These are phyloP conservation scores for Sterrhoptilus dennistouni DNA, from an alignment of 2,113 vertebrate genomes.

Conservation along the genomic window DNA sequence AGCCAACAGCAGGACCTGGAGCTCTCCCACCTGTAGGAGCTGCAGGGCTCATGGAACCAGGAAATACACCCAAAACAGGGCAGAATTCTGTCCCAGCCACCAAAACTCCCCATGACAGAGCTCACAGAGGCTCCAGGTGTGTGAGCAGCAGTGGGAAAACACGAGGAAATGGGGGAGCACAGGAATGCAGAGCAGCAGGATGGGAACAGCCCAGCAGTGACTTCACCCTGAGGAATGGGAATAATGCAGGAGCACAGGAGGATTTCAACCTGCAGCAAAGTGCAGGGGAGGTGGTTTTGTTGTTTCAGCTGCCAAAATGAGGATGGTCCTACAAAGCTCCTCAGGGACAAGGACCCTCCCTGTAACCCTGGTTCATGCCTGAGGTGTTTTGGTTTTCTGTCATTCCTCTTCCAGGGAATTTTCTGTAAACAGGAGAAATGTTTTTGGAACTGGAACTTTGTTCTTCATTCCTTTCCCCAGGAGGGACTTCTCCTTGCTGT, in stretches of 20 bases:
- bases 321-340: not conserved
- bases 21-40: not conserved
- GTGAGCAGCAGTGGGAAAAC: not conserved
- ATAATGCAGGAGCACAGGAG: not conserved
- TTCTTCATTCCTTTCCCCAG: too few species aligned
- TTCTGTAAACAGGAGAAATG: too few species aligned
- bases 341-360: not conserved
- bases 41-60: not conserved
- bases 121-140: not conserved
- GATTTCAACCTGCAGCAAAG: not conserved
- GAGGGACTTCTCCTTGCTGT: too few species aligned
- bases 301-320: not conserved
- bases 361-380: not conserved
- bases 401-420: too few species aligned
- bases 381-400: too few species aligned
- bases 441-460: too few species aligned
- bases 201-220: not conserved
- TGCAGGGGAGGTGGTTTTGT: not conserved
- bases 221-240: accelerated
- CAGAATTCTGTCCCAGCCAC: accelerated
- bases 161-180: not conserved
- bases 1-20: too few species aligned
- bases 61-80: not conserved
- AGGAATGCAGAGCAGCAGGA: not conserved
- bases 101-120: not conserved